These are phyloP conservation scores for Diadophis punctatus DNA, from an alignment of 2,113 vertebrate species.

Conservation along the genomic window DNA sequence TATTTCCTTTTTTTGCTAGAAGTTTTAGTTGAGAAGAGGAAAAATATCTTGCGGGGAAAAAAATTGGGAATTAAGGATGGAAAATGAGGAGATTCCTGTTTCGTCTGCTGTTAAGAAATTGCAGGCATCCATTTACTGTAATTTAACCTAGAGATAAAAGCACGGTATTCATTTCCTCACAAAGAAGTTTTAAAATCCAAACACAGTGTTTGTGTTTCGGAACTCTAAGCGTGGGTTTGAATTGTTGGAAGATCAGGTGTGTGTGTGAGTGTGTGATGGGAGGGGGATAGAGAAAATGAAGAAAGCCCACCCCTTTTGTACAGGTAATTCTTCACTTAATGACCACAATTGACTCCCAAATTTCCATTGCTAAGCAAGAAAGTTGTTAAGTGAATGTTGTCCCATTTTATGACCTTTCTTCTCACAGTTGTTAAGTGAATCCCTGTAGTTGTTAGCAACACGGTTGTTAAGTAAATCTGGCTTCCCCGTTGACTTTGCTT, in stretches of 20 bases:
- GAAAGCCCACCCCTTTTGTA: background rate
- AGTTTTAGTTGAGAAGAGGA: background rate
- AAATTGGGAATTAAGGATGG: background rate
- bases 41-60: background rate
- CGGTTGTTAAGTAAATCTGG: too few relatives aligned
- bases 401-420: too few relatives aligned
- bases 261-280: background rate
- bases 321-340: too few relatives aligned
- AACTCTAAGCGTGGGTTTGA: background rate
- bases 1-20: background rate
- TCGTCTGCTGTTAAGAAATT: background rate
- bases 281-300: background rate
- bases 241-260: background rate
- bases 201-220: background rate
- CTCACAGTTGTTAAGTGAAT: too few relatives aligned
- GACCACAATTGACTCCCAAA: too few relatives aligned
- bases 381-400: too few relatives aligned
- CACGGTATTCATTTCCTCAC: background rate
- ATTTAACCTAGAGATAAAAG: background rate
- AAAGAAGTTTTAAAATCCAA: background rate
- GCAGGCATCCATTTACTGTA: background rate
- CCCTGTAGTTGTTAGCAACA: too few relatives aligned
- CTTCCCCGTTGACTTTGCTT: too few relatives aligned
- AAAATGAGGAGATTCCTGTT: conserved; percentile 24
- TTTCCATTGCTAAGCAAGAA: too few relatives aligned